A percentile compares a stretch with the other conserved stretches of the same genome.
These are phyloP conservation scores for Zaprionus obscuricornis DNA, from an alignment of 2,888 invertebrate genomes.

Conservation along the genomic window DNA sequence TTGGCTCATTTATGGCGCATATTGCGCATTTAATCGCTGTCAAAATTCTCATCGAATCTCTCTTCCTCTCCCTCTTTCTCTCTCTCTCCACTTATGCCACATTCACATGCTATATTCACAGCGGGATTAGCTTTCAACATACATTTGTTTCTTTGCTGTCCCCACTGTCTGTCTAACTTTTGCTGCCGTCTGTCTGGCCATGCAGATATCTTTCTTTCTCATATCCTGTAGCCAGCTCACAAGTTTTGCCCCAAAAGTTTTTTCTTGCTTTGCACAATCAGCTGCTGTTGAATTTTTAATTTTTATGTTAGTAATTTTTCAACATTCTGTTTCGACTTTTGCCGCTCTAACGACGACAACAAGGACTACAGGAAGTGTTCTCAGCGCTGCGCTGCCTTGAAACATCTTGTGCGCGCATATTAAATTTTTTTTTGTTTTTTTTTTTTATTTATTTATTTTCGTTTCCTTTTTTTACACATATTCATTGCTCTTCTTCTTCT, in stretches of 20 bases:
- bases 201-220: conserved; percentile 21
- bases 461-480: conserved; percentile 9
- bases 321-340: conserved; percentile 50
- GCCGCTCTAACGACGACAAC: conserved; percentile 2
- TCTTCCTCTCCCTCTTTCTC: too few species aligned
- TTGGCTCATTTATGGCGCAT: conserved; percentile 74
- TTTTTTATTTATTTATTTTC: conserved; percentile 1
- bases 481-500: conserved; percentile 15
- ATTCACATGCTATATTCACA: conserved; percentile 40
- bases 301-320: conserved; percentile 78
- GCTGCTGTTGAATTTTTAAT: conserved; percentile 79
- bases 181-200: too few species aligned
- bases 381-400: conserved; percentile 19
- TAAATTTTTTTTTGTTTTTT: conserved; percentile 67
- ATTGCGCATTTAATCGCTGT: conserved; percentile 74
- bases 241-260: conserved; percentile 39
- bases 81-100: conserved; percentile 26
- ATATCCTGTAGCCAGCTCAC: conserved; percentile 24
- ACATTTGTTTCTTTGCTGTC: conserved; percentile 5
- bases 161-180: too few species aligned
- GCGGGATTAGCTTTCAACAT: conserved; percentile 56
- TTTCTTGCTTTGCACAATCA: conserved; percentile 52
- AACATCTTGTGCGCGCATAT: conserved; percentile 74
- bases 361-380: conserved; percentile 38
- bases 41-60: conserved; percentile 37